These are phyloP conservation scores for Agriopis aurantiaria DNA, from an alignment of 2,888 invertebrate genomes.

Conservation along the genomic window DNA sequence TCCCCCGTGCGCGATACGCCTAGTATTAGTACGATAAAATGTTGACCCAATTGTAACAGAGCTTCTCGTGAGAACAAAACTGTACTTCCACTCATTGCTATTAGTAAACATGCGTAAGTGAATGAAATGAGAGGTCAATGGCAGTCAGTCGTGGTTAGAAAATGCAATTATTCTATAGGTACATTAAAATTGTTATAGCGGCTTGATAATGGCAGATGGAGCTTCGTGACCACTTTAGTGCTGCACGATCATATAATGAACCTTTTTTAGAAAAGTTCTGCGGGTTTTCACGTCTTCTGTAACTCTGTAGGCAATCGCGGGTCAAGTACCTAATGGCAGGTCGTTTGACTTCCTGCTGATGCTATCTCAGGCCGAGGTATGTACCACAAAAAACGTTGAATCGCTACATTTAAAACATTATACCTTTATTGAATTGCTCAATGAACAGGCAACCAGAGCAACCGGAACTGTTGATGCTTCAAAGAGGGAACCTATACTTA, in stretches of 20 bases:
- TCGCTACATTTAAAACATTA: not conserved
- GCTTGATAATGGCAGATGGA: slow-evolving; percentile 77
- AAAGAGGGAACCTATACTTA: too few relatives aligned
- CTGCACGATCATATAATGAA: slow-evolving; percentile 43
- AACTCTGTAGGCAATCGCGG: slow-evolving; percentile 21
- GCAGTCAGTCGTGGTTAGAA: slow-evolving; percentile 76
- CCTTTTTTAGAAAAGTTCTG: slow-evolving; percentile 36
- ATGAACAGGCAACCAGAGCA: too few relatives aligned
- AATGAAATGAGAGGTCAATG: slow-evolving; percentile 71
- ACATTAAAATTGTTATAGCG: slow-evolving; percentile 77
- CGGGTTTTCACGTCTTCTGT: slow-evolving; percentile 22
- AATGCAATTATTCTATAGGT: slow-evolving; percentile 80
- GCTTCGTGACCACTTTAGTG: slow-evolving; percentile 68
- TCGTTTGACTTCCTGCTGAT: slow-evolving; percentile 26
- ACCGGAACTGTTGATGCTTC: too few relatives aligned
- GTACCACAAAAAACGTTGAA: slow-evolving; percentile 10
- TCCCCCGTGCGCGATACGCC: too few relatives aligned
- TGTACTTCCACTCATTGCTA: slow-evolving; percentile 20
- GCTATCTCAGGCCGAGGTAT: slow-evolving; percentile 8
- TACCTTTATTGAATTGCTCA: not conserved
- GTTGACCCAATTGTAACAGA: slow-evolving; percentile 23
- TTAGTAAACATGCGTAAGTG: slow-evolving; percentile 27
- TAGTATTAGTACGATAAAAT: not conserved
- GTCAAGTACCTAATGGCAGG: slow-evolving; percentile 30
- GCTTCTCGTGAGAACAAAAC: slow-evolving; percentile 28